Evolutionary conservation across 30 jellyfish, hydroid and myxozoan species (phyloP).

Genomic region (Aurelia coerulea): DNA sequence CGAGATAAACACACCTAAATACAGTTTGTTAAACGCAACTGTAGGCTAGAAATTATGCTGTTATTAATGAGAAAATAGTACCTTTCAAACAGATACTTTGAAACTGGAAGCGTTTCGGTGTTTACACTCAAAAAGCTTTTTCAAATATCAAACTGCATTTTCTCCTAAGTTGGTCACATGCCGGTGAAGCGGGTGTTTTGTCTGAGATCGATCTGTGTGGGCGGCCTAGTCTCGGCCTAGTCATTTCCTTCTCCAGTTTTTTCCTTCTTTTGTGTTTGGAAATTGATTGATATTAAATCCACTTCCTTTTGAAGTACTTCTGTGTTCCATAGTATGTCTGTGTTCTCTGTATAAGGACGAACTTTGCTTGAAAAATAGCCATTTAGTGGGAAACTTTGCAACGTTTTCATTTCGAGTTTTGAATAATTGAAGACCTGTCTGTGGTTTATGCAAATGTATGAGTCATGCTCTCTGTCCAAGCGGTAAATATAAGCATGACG

Average conservation of each 20-base stretch:
- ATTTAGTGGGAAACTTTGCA: no score
- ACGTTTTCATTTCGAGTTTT: background rate
- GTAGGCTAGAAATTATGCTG: no score
- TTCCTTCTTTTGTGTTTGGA: background rate
- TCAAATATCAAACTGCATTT: slow-evolving; percentile 78
- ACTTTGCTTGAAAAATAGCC: background rate
- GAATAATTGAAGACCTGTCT: slow-evolving; percentile 33
- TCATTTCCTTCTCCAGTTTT: background rate
- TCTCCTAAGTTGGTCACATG: slow-evolving; percentile 77
- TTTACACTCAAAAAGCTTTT: background rate
- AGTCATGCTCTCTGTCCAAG: slow-evolving; percentile 13
- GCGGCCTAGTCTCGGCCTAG: slow-evolving; percentile 32
- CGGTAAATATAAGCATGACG: background rate
- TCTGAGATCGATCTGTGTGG: slow-evolving; percentile 50
- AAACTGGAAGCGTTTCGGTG: no score
- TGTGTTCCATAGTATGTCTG: background rate
- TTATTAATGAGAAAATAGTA: no score
- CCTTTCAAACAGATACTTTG: no score
- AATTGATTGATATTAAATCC: background rate
- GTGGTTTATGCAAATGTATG: slow-evolving; percentile 56
- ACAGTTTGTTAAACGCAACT: no score
- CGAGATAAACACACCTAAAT: no score
- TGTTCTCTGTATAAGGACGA: background rate
- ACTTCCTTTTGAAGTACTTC: background rate
- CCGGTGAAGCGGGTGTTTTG: slow-evolving; percentile 72